These are phyloP conservation scores for Aix galericulata DNA, from an alignment of 2,113 vertebrate species.

Conservation along the genomic window DNA sequence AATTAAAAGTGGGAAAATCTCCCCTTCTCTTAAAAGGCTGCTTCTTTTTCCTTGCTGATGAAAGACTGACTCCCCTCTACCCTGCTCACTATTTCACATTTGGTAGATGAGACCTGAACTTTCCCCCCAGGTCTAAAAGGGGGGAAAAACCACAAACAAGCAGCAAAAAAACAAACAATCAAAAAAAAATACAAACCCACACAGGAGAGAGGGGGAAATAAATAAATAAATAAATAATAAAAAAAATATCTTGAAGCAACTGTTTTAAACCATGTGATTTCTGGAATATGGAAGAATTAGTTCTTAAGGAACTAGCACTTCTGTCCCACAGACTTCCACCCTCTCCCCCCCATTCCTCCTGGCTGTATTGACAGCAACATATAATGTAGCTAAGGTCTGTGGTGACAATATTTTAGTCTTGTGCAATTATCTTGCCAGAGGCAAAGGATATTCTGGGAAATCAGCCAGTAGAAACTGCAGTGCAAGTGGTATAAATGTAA, in stretches of 20 bases:
- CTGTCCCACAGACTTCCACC: neutral
- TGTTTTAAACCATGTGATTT: neutral
- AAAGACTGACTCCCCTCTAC: neutral
- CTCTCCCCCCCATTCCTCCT: too few relatives aligned
- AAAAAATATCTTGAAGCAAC: neutral
- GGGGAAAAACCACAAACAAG: neutral
- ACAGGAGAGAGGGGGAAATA: neutral
- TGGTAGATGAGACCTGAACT: neutral
- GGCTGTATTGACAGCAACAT: neutral
- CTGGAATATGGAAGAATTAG: conserved; percentile 8
- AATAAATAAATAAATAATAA: too few relatives aligned
- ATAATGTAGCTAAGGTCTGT: neutral
- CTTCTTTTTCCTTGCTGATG: neutral
- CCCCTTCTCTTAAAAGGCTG: neutral
- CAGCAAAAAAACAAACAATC: neutral
- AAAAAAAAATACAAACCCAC: neutral
- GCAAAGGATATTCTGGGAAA: conserved; percentile 57
- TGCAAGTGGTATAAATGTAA: conserved; percentile 46
- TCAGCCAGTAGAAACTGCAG: conserved; percentile 55
- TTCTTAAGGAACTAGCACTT: neutral
- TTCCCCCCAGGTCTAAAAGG: neutral
- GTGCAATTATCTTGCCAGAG: conserved; percentile 47
- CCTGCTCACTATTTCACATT: neutral
- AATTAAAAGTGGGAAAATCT: neutral
- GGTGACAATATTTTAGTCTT: conserved; percentile 17